Evolutionary conservation across 2,888 invertebrate species (phyloP).

Genomic region (Ormyrus labotus): DNA sequence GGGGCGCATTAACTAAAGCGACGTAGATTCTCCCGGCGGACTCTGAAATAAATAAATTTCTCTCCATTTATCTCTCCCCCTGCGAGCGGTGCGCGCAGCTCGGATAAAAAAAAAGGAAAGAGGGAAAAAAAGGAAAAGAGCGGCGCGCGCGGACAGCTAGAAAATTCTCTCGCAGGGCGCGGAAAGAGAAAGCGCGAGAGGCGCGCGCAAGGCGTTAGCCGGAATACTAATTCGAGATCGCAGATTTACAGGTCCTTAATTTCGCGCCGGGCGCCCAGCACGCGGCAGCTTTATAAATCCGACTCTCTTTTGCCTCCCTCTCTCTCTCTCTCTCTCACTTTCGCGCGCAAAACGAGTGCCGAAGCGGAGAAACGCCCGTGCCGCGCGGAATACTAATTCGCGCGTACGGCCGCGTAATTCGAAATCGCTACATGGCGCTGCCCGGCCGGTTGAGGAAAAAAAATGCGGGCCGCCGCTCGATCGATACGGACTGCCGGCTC

Average conservation of each 20-base stretch:
- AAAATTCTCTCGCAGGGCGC: too few relatives aligned
- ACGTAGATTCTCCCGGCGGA: constrained; percentile 31
- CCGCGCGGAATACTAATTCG: constrained; percentile 66
- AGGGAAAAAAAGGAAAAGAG: background rate
- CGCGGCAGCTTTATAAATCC: constrained; percentile 70
- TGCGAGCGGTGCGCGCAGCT: background rate
- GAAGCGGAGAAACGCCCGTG: constrained; percentile 66
- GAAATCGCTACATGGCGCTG: constrained; percentile 39
- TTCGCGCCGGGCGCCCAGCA: constrained; percentile 61
- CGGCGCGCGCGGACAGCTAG: too few relatives aligned
- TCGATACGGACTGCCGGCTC: background rate
- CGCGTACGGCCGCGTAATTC: constrained; percentile 46
- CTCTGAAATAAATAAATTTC: constrained; percentile 53
- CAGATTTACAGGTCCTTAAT: constrained; percentile 74
- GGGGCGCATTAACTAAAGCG: constrained; percentile 23
- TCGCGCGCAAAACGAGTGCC: constrained; percentile 59
- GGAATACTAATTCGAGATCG: constrained; percentile 73
- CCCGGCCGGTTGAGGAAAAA: background rate
- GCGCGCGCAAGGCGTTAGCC: constrained; percentile 64
- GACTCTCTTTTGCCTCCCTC: constrained; percentile 51
- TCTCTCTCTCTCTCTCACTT: background rate
- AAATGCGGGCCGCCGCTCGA: background rate
- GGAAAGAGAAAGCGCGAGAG: background rate
- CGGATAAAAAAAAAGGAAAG: background rate
- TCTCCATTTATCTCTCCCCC: constrained; percentile 12